Evolutionary conservation across 2,888 invertebrate genomes (phyloP).

Genomic region (Sepioteuthis lessoniana): DNA sequence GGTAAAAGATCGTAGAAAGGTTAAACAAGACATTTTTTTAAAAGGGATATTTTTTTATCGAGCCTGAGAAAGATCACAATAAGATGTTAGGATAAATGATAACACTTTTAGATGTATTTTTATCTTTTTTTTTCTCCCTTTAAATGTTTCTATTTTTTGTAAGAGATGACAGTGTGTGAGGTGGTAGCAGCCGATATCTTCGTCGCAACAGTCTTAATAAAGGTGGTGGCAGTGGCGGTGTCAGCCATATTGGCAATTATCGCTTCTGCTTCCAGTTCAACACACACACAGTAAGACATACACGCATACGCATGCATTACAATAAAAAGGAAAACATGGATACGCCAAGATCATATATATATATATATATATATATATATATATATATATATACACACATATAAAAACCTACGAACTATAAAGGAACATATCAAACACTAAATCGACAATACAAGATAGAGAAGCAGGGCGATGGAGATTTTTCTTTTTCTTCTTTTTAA

Average conservation of each 20-base stretch:
- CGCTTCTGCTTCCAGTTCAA: neutral
- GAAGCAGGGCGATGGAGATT: slow-evolving; percentile 25
- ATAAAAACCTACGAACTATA: neutral
- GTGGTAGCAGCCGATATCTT: slow-evolving; percentile 16
- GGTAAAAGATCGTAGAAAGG: neutral
- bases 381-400: no score
- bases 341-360: neutral
- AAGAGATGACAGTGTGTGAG: neutral
- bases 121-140: neutral
- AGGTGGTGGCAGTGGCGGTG: slow-evolving; percentile 15
- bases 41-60: neutral
- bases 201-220: slow-evolving; percentile 33
- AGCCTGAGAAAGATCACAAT: neutral
- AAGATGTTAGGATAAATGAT: neutral
- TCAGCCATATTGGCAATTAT: slow-evolving; percentile 44
- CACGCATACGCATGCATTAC: neutral
- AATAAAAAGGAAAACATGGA: neutral
- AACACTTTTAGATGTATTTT: neutral
- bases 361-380: no score
- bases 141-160: neutral
- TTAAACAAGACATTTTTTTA: neutral
- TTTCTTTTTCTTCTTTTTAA: slow-evolving; percentile 1
- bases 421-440: neutral
- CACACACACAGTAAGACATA: neutral
- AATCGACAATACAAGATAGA: neutral